These are phyloP conservation scores for Megamerina dolium DNA, from an alignment of 2,888 invertebrate genomes.

Conservation along the genomic window DNA sequence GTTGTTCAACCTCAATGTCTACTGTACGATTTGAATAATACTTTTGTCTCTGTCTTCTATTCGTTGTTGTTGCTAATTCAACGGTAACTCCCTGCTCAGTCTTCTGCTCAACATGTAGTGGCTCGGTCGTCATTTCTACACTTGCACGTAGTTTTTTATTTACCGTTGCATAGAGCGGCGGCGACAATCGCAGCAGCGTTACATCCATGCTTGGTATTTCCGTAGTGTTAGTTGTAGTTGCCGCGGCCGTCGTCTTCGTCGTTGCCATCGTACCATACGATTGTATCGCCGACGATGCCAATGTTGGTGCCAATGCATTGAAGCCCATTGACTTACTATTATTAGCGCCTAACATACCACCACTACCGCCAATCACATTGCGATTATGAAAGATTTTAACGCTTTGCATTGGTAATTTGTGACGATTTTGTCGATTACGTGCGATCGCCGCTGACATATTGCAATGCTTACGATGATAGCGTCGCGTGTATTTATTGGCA, in stretches of 20 bases:
- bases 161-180: constrained; percentile 38
- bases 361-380: constrained; percentile 21
- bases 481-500: constrained; percentile 42
- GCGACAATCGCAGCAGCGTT: too few relatives aligned
- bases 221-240: constrained; percentile 2
- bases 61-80: background rate
- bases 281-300: too few relatives aligned
- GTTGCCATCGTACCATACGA: constrained; percentile 13
- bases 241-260: constrained; percentile 6
- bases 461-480: constrained; percentile 35
- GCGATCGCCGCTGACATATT: constrained; percentile 30
- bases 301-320: constrained; percentile 15
- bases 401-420: constrained; percentile 46
- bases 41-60: too few relatives aligned
- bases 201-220: constrained; percentile 3
- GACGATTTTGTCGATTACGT: constrained; percentile 31
- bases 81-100: constrained; percentile 13
- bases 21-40: too few relatives aligned
- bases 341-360: constrained; percentile 8
- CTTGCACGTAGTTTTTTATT: constrained; percentile 31
- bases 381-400: constrained; percentile 47
- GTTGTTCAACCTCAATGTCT: constrained; percentile 7
- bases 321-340: constrained; percentile 3
- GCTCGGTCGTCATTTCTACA: constrained; percentile 5
- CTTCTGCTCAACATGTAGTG: constrained; percentile 7